phyloP scores from a whole-genome alignment of 2,888 invertebrate species.

The Zeuzera pyrina region DNA sequence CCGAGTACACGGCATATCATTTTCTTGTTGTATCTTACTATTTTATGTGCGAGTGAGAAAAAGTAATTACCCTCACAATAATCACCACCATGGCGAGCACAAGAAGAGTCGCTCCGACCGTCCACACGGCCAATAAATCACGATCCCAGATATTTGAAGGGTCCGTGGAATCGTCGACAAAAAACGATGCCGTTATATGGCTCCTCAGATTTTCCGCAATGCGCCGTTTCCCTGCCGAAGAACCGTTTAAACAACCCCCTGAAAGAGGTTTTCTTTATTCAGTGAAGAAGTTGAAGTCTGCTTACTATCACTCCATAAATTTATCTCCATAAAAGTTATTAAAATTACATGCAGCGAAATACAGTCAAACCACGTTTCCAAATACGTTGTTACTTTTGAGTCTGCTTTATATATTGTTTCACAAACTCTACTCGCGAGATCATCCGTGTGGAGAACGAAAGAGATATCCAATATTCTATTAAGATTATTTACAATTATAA shows the following conservation, averaged over 20 bases:
- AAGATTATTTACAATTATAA: too few species aligned
- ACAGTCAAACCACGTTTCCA: background rate
- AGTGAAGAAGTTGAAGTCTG: too few species aligned
- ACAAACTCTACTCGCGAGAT: too few species aligned
- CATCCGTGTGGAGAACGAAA: too few species aligned
- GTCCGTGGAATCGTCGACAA: conserved; percentile 42
- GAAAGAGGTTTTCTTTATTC: conserved; percentile 14
- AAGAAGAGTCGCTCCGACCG: conserved; percentile 32
- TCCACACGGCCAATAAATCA: conserved; percentile 37
- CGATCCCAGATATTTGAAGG: conserved; percentile 34
- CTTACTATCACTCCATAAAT: too few species aligned
- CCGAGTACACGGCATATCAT: background rate
- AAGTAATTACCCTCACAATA: conserved; percentile 38
- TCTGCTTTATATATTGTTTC: too few species aligned
- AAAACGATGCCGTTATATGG: conserved; percentile 48
- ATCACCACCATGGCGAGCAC: conserved; percentile 29
- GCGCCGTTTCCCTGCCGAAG: conserved; percentile 81
- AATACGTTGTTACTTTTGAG: too few species aligned
- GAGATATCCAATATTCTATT: too few species aligned
- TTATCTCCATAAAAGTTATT: background rate
- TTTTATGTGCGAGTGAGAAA: conserved; percentile 1
- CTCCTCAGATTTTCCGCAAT: conserved; percentile 71
- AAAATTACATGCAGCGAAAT: background rate
- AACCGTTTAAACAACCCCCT: conserved; percentile 82
- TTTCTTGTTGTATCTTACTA: background rate